Evolutionary conservation across 2,888 invertebrate species (phyloP).

Genomic region (Crossocerus cetratus): DNA sequence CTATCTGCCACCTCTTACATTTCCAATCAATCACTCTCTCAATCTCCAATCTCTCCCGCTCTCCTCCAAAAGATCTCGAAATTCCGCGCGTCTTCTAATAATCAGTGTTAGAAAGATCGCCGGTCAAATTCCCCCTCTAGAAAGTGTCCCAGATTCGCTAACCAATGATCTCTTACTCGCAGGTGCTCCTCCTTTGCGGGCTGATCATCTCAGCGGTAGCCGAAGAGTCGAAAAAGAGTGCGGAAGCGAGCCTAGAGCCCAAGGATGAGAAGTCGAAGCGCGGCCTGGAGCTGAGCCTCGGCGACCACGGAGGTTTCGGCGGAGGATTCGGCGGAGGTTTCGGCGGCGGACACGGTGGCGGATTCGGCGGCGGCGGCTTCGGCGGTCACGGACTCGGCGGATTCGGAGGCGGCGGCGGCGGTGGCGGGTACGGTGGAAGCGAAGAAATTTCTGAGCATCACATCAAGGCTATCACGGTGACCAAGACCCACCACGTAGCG

Average conservation of each 20-base stretch:
- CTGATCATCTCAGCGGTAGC: slow-evolving; percentile 65
- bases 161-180: slow-evolving; percentile 16
- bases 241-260: slow-evolving; percentile 39
- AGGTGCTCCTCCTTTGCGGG: slow-evolving; percentile 67
- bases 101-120: too few species aligned
- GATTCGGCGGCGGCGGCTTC: slow-evolving; percentile 26
- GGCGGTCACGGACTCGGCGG: slow-evolving; percentile 62
- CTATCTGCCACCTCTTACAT: not conserved
- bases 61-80: too few species aligned
- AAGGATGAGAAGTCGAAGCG: slow-evolving; percentile 67
- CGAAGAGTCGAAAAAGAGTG: slow-evolving; percentile 54
- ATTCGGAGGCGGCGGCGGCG: slow-evolving; percentile 45
- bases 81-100: too few species aligned
- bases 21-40: not conserved
- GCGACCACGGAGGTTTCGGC: slow-evolving; percentile 59
- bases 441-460: slow-evolving; percentile 54
- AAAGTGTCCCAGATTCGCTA: slow-evolving; percentile 1
- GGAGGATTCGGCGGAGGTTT: slow-evolving; percentile 43
- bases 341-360: slow-evolving; percentile 18
- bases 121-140: not conserved
- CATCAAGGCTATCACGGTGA: slow-evolving; percentile 67
- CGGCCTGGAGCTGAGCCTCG: slow-evolving; percentile 67
- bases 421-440: slow-evolving; percentile 38
- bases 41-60: too few species aligned
- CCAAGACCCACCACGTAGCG: slow-evolving; percentile 68